Evolutionary conservation across 2,888 invertebrate species (phyloP).

Genomic region (Diaphora mendica): DNA sequence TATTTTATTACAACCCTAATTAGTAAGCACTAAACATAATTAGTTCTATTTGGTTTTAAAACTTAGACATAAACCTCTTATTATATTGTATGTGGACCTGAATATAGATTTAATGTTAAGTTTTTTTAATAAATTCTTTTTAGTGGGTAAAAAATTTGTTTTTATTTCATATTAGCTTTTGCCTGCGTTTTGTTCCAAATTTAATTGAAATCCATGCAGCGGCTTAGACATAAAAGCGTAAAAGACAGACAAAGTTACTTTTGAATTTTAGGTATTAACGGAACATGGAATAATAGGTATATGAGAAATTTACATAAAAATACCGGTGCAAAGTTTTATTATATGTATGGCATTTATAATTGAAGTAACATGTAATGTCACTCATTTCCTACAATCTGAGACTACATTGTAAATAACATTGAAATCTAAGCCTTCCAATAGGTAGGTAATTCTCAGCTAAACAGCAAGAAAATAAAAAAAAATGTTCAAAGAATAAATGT

Average conservation of each 20-base stretch:
- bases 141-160: background rate
- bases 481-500: background rate
- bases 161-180: background rate
- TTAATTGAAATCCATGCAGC: no score
- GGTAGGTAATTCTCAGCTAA: background rate
- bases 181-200: no score
- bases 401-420: background rate
- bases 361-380: no score
- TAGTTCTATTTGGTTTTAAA: background rate
- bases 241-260: no score
- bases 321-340: no score
- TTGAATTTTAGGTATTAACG: no score
- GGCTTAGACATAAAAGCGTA: no score
- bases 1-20: background rate
- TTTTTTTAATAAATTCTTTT: constrained; percentile 5
- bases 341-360: no score
- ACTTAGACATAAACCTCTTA: background rate
- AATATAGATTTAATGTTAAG: constrained; percentile 7
- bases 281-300: no score
- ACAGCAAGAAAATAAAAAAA: background rate
- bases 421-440: no score
- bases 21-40: background rate
- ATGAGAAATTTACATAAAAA: no score
- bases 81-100: background rate
- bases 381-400: no score